Conservation (phyloP, 2,113 vertebrate species). For the Zapus hudsonius region DNA sequence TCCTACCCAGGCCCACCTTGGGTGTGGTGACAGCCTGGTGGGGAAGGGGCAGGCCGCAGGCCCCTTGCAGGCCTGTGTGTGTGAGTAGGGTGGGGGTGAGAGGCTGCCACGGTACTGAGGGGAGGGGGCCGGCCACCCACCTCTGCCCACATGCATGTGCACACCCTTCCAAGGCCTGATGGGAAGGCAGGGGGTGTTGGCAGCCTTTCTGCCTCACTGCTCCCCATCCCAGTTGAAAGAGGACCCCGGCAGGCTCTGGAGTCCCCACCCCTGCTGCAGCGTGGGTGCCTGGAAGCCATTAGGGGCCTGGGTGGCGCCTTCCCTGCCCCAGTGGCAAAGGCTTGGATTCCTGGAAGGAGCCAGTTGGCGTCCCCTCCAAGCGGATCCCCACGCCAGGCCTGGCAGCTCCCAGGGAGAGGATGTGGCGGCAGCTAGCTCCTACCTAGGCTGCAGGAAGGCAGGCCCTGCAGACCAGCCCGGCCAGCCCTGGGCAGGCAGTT, state of each 20-base stretch:
- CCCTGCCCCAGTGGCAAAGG: background rate
- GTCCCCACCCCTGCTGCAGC: background rate
- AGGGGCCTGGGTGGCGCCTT: slow-evolving; percentile 47
- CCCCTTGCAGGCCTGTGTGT: background rate
- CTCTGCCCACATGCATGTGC: background rate
- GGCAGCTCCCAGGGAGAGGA: background rate
- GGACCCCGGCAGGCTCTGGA: background rate
- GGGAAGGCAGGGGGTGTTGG: background rate
- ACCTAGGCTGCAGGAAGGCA: background rate
- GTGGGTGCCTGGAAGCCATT: slow-evolving; percentile 69
- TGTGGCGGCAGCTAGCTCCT: background rate
- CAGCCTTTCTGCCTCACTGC: background rate
- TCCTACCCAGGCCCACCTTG: background rate
- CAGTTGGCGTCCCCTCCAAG: background rate
- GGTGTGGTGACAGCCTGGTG: background rate
- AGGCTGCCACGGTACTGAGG: background rate
- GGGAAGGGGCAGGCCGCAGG: background rate
- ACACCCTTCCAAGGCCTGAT: background rate
- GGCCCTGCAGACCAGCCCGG: background rate
- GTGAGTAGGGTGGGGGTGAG: background rate
- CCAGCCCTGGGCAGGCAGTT: background rate
- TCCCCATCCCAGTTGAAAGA: background rate
- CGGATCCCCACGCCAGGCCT: background rate
- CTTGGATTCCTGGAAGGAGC: slow-evolving; percentile 52
- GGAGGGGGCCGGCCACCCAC: background rate